phyloP scores from a whole-genome alignment of 2,113 vertebrate genomes.

The Vicugna pacos region DNA sequence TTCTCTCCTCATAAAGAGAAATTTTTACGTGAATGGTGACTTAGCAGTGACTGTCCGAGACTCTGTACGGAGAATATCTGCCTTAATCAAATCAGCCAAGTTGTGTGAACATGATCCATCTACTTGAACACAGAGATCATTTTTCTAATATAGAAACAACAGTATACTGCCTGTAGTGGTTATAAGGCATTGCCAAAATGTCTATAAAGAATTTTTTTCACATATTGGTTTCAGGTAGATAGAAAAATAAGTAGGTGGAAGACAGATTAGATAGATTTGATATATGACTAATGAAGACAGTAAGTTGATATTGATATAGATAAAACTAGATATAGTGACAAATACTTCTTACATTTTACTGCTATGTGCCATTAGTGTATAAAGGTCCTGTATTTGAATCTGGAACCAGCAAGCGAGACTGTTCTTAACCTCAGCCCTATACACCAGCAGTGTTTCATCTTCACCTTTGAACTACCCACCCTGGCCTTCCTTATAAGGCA shows the following conservation, averaged over 20 bases:
- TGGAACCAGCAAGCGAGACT: neutral
- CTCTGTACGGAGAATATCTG: neutral
- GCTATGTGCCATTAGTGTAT: neutral
- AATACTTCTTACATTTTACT: neutral
- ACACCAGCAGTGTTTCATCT: neutral
- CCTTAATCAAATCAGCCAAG: neutral
- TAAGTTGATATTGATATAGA: neutral
- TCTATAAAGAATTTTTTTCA: neutral
- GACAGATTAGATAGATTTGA: neutral
- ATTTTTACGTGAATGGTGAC: neutral
- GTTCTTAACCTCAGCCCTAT: neutral
- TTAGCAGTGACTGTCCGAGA: neutral
- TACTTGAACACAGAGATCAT: neutral
- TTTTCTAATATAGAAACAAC: neutral
- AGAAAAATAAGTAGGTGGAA: neutral
- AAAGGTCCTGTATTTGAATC: neutral
- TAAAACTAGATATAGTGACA: neutral
- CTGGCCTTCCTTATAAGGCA: neutral
- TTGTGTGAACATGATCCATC: neutral
- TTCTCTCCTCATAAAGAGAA: slow-evolving; percentile 35
- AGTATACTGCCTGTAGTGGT: neutral
- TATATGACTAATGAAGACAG: neutral
- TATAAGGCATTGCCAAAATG: neutral
- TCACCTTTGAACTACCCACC: neutral
- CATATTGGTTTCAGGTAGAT: neutral